Percentiles rank a stretch among this genome's conserved stretches.
phyloP scores from a whole-genome alignment of 2,113 vertebrate species.

The Asarcornis scutulata region DNA sequence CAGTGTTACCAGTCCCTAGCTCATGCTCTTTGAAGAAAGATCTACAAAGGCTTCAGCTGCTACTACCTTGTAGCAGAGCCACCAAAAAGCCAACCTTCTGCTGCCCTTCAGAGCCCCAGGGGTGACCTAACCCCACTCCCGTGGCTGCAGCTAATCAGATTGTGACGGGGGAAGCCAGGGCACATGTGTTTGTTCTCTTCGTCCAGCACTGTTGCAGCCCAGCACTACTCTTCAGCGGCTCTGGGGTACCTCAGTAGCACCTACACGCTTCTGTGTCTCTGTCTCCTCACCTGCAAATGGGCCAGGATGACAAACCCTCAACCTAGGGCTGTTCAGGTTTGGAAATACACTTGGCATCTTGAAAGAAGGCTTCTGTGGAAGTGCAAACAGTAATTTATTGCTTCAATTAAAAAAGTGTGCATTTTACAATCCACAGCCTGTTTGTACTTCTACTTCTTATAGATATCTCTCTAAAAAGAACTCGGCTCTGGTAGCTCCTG shows the following conservation, averaged over 20 bases:
- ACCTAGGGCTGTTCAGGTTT: neutral
- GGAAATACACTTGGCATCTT: neutral
- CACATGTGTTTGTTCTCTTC: neutral
- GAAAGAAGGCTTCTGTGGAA: constrained; percentile 5
- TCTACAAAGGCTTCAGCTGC: neutral
- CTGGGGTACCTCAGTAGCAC: neutral
- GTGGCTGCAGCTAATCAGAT: neutral
- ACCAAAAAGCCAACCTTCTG: neutral
- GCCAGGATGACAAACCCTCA: neutral
- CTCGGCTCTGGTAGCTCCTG: neutral
- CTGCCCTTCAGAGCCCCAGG: neutral
- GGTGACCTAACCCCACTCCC: neutral
- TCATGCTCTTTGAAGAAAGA: neutral
- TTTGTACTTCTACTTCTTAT: neutral
- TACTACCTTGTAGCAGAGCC: neutral
- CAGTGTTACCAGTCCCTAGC: neutral
- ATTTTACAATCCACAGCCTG: constrained; percentile 24
- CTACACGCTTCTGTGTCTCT: neutral
- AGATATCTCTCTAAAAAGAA: neutral
- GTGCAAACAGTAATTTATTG: neutral
- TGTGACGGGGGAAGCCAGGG: neutral
- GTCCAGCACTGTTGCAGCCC: neutral
- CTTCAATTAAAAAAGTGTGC: neutral
- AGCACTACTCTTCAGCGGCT: neutral
- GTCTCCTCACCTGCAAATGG: neutral